phyloP scores from a whole-genome alignment of 2,797 vertebrate species.

The Melopsittacus undulatus region DNA sequence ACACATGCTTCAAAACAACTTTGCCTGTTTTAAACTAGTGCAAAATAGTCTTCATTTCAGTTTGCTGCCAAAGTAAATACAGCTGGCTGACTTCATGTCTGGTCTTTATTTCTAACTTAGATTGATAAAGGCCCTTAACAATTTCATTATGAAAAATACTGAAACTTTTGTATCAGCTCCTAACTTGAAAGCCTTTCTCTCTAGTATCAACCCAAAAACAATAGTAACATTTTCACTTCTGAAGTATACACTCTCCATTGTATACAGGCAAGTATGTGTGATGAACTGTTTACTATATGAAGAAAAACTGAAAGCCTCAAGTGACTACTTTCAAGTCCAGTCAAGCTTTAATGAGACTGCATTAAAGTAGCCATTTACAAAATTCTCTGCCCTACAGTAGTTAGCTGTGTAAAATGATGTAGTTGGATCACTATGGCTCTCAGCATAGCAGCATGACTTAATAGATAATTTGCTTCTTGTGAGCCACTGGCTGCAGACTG shows the following conservation, averaged over 20 bases:
- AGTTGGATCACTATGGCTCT: neutral
- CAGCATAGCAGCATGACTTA: neutral
- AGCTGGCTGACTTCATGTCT: neutral
- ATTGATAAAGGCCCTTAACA: neutral
- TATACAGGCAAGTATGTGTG: neutral
- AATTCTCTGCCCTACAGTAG: neutral
- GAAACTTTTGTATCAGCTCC: neutral
- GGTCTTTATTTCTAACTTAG: neutral
- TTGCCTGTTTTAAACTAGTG: neutral
- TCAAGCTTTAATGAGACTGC: neutral
- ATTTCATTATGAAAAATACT: neutral
- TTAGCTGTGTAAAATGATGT: fast-evolving
- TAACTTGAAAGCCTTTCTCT: neutral
- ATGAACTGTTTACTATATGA: neutral
- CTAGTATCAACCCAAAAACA: neutral
- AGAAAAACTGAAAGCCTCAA: neutral
- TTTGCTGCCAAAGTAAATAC: neutral
- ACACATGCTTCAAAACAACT: neutral
- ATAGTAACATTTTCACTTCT: neutral
- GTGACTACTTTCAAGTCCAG: neutral
- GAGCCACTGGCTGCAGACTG: neutral
- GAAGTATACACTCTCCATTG: neutral
- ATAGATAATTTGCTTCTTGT: neutral
- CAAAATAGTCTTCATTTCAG: neutral
- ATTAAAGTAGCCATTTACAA: neutral